A percentile compares a stretch with the other conserved stretches of the same genome.
phyloP scores from a whole-genome alignment of 1,140 invertebrate species.

The Heliconius eleuchia region DNA sequence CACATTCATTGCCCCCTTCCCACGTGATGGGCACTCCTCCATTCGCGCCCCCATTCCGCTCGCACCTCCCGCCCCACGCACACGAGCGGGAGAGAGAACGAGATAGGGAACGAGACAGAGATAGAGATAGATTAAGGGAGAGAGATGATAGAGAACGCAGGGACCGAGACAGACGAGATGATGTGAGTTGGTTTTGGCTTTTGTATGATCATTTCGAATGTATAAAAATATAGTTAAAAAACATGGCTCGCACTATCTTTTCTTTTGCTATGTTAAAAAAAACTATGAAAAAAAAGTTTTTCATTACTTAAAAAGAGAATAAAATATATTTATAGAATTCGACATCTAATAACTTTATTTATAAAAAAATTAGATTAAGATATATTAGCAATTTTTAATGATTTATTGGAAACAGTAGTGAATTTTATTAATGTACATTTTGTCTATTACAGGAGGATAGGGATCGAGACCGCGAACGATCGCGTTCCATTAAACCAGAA shows the following conservation, averaged over 20 bases:
- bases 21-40: conserved; percentile 52
- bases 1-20: conserved; percentile 54
- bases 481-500: conserved; percentile 76
- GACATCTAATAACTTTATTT: too few relatives aligned
- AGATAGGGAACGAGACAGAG: conserved; percentile 54
- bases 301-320: too few relatives aligned
- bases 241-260: too few relatives aligned
- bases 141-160: conserved; percentile 61
- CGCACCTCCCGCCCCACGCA: conserved; percentile 51
- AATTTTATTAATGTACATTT: neutral
- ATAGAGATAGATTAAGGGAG: conserved; percentile 53
- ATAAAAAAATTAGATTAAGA: too few relatives aligned
- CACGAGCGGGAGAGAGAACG: conserved; percentile 56
- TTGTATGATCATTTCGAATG: too few relatives aligned
- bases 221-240: too few relatives aligned
- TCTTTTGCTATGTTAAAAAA: too few relatives aligned
- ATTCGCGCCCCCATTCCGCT: conserved; percentile 64
- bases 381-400: too few relatives aligned
- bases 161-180: conserved; percentile 61
- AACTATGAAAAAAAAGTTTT: too few relatives aligned
- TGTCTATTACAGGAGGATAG: conserved; percentile 59
- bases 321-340: too few relatives aligned
- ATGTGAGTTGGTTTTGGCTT: conserved; percentile 38
- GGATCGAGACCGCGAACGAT: conserved; percentile 73
- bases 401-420: too few relatives aligned